Conservation (phyloP, 1,140 invertebrate genomes). For the Sarcophaga peregrina region DNA sequence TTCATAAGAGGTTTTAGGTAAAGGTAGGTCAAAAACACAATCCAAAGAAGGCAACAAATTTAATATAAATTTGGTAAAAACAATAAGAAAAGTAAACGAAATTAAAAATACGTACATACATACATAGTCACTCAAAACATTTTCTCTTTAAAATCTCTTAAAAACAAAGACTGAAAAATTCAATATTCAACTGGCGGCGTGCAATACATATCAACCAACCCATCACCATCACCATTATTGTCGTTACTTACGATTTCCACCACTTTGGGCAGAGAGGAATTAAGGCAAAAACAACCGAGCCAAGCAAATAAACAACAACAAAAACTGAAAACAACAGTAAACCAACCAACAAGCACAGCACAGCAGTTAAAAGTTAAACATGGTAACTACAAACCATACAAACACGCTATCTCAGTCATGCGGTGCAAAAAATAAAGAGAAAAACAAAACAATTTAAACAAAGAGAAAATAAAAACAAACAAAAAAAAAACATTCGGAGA, state of each 20-base stretch:
- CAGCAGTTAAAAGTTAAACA: slow-evolving; percentile 7
- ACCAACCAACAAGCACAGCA: too few relatives aligned
- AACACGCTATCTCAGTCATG: slow-evolving; percentile 2
- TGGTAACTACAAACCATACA: neutral
- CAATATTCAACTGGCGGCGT: neutral
- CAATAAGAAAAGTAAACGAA: neutral
- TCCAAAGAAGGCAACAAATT: neutral
- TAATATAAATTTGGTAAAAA: too few relatives aligned
- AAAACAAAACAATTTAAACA: neutral
- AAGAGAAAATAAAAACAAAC: neutral
- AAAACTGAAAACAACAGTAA: slow-evolving; percentile 16
- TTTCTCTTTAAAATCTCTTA: too few relatives aligned
- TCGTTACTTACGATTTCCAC: neutral
- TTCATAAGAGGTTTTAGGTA: neutral
- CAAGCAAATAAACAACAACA: neutral
- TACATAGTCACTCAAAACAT: too few relatives aligned
- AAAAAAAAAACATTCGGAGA: neutral
- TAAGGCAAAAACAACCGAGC: neutral
- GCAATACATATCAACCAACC: neutral
- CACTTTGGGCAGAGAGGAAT: neutral
- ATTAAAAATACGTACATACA: slow-evolving; percentile 8
- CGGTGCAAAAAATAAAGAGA: neutral
- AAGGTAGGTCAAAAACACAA: slow-evolving; percentile 24
- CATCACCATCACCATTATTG: neutral
- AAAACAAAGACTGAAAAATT: neutral